Base-by-base conservation (phyloP, 1,140 invertebrate genomes). In the Potamilus streckersoni region DNA sequence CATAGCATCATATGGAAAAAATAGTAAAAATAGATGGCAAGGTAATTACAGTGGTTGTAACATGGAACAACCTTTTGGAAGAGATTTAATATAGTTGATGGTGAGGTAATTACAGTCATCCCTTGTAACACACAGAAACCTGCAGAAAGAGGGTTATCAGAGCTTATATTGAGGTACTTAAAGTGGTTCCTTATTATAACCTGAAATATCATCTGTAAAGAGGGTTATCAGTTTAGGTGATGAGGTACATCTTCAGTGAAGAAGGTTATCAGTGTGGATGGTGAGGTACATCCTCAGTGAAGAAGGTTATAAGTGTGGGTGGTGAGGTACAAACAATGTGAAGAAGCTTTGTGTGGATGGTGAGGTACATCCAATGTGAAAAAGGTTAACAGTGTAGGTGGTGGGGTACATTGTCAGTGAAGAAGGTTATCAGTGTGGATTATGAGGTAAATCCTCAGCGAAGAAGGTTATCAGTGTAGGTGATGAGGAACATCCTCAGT, bases 21-120 rank as follows among this genome's bases (percentile, higher is more conserved):
- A 31, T 31, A 31, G 4, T 31, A 31, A 31, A 2, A 31, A 31
- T 31, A 31, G 27, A 3, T 31, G 27, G 27, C 27, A 31, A 31
- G 27, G 27, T 31, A 31, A 31, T 31, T 49, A 49, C 38, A 49
- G 38, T 49, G 38, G 38, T 49, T 49, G 38, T 49, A 97, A 88
- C 95, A 96, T 91, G 96, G 96, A 58, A 96, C 95, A 23, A 95
- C 94, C 11, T 94, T 93, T 74, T 96, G 96, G n/a, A 94, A 94
- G 87, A 89, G 96, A 80, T 91, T 96, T 65, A 91, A 97, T 78
- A 90, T 93, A 82, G 92, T 96, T 17, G 94, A 97, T 91, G 94
- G 93, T 81, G 92, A 94, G 91, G 95, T 96, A 90, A 90, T 82
- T 69, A 17, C 57, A 27, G 27, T n/a, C 23, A 11, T 63, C 38